Base-by-base conservation (phyloP, 2,113 vertebrate species). In the Tachuris rubrigastra region DNA sequence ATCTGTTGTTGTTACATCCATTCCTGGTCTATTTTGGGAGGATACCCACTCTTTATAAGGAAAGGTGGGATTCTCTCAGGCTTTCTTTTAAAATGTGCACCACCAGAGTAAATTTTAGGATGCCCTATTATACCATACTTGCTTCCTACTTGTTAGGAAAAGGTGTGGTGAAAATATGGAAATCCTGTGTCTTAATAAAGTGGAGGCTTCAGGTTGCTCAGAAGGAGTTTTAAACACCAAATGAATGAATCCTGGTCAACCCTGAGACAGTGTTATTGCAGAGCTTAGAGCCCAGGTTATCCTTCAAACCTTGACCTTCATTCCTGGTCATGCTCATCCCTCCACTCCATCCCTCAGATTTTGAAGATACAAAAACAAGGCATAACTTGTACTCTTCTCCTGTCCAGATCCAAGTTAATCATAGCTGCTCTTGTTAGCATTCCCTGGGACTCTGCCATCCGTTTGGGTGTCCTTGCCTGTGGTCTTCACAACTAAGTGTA, bases 381-480 rank as follows among this genome's bases (percentile, higher is more conserved):
- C 42, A 84, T 42, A 71, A 41, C 47, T 74, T n/a, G 20, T 39
- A n/a, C 13, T 37, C 8, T 49, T 72, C 10, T 33, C 12, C 31
- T 44, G 24, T 13, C 37, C 8, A 1, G 6, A 8, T 17, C 41
- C n/a, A 3, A 33, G 35, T 44, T n/a, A 28, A 44, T 46, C 24
- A 2, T 3, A 28, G 47, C 47, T 1, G 1, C 39, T 46, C 21
- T 23, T 9, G 13, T 0, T 2, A 23, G 69, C 0, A 0, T 41
- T 59, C 17, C 28, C 41, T 13, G 9, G 80, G 52, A 19, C 37
- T 3, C 18, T 46, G 39, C n/a, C 33, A 4, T 12, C 23, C 55
- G 5, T 49, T 21, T 25, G 53, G 15, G 62, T 4, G 1, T 55
- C 42, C 41, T 82, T 50, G 39, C 28, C 23, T 23, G 31, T 62